A percentile compares a stretch with the other conserved stretches of the same genome.
Conservation (phyloP, 2,113 vertebrate genomes). For the Cyprinodon tularosa region DNA sequence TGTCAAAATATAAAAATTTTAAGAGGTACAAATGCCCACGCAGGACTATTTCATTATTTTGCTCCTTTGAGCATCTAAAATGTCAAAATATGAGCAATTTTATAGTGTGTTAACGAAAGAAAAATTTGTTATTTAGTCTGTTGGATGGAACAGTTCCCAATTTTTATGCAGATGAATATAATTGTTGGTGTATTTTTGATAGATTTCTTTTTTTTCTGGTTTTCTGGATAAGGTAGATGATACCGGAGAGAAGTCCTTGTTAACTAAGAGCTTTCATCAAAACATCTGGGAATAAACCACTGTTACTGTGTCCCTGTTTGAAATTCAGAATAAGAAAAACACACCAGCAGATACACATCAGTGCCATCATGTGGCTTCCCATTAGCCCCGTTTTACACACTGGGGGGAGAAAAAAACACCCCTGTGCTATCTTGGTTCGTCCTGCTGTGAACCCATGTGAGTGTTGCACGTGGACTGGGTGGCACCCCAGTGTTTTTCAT, state of each 20-base stretch:
- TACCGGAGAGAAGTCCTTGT: slow-evolving; percentile 5
- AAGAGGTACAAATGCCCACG: background rate
- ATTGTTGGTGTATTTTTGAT: background rate
- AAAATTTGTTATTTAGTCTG: background rate
- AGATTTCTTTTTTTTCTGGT: background rate
- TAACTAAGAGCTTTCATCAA: slow-evolving; percentile 49
- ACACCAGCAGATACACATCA: background rate
- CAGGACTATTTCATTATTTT: background rate
- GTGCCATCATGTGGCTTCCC: background rate
- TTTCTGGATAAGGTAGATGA: background rate
- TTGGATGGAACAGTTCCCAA: background rate
- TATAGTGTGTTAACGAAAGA: background rate
- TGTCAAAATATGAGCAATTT: background rate
- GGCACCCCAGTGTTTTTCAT: slow-evolving; percentile 60
- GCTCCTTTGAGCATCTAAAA: background rate
- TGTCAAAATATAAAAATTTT: background rate
- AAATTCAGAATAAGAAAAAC: slow-evolving; percentile 20
- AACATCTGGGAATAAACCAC: slow-evolving; percentile 25
- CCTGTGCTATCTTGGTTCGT: slow-evolving; percentile 9
- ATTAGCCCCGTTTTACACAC: slow-evolving; percentile 4
- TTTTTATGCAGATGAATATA: background rate
- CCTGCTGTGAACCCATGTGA: slow-evolving; percentile 51
- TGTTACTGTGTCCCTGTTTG: slow-evolving; percentile 7
- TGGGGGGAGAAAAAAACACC: slow-evolving; percentile 2
- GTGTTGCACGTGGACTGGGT: slow-evolving; percentile 40